Percentiles rank a stretch among this genome's conserved stretches.
Evolutionary conservation across 2,113 vertebrate genomes (phyloP).

Genomic region (Arvicanthis niloticus): DNA sequence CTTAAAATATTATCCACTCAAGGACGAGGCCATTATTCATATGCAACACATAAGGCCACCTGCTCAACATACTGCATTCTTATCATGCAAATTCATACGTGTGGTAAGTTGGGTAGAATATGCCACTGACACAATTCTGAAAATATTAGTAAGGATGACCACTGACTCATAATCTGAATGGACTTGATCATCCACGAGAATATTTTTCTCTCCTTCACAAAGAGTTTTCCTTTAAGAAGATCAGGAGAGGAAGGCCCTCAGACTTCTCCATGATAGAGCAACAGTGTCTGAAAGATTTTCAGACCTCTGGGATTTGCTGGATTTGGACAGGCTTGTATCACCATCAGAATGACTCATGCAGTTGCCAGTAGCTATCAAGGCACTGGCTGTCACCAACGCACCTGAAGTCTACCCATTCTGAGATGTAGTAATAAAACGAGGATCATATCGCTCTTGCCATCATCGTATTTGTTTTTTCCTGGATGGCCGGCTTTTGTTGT

Average conservation of each 20-base stretch:
- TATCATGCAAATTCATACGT: neutral
- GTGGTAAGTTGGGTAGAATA: neutral
- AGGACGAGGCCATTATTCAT: neutral
- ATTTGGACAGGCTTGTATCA: neutral
- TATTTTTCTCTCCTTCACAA: neutral
- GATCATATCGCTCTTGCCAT: neutral
- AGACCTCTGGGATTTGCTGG: neutral
- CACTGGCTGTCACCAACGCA: neutral
- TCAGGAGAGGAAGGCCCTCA: neutral
- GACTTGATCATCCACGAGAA: neutral
- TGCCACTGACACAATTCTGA: neutral
- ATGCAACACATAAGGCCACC: neutral
- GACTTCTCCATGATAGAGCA: neutral
- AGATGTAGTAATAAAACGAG: neutral
- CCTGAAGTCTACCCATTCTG: neutral
- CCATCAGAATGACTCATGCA: neutral
- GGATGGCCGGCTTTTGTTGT: neutral
- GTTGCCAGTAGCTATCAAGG: neutral
- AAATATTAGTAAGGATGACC: neutral
- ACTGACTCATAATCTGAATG: neutral
- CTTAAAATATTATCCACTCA: neutral
- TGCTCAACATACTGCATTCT: neutral
- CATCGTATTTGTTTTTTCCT: neutral
- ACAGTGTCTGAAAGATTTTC: neutral
- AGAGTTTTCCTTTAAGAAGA: neutral